Conservation (phyloP, 1,140 invertebrate genomes). For the Bradysia coprophila region DNA sequence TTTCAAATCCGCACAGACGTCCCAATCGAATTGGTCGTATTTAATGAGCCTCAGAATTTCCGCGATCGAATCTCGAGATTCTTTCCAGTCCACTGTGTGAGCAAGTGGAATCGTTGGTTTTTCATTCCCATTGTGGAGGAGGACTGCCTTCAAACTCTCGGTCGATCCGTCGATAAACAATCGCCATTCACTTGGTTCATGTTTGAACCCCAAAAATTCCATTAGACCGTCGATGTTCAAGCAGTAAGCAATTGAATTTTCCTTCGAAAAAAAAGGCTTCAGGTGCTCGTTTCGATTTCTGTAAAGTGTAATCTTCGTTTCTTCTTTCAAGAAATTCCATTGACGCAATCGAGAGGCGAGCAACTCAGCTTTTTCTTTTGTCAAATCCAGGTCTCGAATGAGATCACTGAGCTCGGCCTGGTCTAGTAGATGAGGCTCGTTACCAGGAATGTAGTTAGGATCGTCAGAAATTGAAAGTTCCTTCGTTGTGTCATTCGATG, state of each 20-base stretch:
- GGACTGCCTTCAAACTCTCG: constrained; percentile 8
- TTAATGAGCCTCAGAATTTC: constrained; percentile 9
- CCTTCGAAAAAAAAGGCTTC: background rate
- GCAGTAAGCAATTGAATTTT: background rate
- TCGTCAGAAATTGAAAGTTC: background rate
- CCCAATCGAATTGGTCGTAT: constrained; percentile 12
- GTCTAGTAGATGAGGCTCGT: background rate
- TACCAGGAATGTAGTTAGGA: background rate
- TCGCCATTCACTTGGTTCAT: constrained; percentile 8
- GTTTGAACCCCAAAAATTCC: background rate
- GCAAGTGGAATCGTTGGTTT: constrained; percentile 1
- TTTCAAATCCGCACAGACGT: constrained; percentile 17
- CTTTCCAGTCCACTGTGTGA: background rate
- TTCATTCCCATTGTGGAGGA: constrained; percentile 5
- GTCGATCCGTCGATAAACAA: no score
- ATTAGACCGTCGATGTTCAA: background rate
- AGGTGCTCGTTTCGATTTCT: background rate
- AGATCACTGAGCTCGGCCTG: background rate
- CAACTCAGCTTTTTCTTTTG: background rate
- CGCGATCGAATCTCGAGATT: constrained; percentile 5
- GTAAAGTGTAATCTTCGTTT: background rate
- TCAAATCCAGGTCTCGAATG: background rate
- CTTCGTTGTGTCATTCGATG: background rate
- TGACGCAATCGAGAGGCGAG: background rate
- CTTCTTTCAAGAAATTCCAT: background rate